Conservation (phyloP, 1,140 invertebrate species). For the Telenomus remus region DNA sequence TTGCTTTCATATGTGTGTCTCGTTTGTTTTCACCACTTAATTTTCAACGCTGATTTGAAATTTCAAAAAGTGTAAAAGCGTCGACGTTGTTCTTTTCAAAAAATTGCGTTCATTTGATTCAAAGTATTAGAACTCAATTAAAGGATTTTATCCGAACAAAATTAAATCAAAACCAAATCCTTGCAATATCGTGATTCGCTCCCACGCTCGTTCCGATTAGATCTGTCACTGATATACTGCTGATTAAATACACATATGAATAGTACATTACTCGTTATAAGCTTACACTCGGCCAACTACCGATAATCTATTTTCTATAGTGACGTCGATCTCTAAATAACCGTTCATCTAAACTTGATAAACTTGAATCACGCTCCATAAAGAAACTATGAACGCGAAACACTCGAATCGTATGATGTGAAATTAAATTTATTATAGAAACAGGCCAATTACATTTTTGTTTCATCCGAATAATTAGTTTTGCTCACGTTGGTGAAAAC, state of each 20-base stretch:
- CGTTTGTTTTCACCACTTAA: too few relatives aligned
- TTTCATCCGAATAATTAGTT: neutral
- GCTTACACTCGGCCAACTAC: conserved; percentile 15
- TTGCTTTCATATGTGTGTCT: too few relatives aligned
- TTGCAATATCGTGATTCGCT: conserved; percentile 1
- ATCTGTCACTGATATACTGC: conserved; percentile 27
- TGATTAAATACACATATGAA: conserved; percentile 40
- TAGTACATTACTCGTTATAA: conserved; percentile 18
- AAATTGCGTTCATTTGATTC: too few relatives aligned
- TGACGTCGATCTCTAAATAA: conserved; percentile 5
- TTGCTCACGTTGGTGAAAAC: too few relatives aligned
- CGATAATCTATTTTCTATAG: conserved; percentile 18
- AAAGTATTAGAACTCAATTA: neutral
- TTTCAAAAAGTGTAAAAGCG: too few relatives aligned
- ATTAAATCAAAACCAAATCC: conserved; percentile 2
- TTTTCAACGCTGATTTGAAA: too few relatives aligned
- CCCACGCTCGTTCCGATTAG: conserved; percentile 12
- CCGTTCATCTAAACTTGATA: neutral
- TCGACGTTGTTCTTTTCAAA: too few relatives aligned
- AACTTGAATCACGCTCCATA: too few relatives aligned
- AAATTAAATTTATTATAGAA: neutral
- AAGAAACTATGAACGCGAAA: too few relatives aligned
- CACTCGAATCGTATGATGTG: too few relatives aligned
- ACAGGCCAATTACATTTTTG: neutral
- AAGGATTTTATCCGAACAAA: neutral